Evolutionary conservation across 1,140 invertebrate genomes (phyloP), one percentile per base, ranked within the genome.

Genomic region (Euura saliciscinereae): DNA sequence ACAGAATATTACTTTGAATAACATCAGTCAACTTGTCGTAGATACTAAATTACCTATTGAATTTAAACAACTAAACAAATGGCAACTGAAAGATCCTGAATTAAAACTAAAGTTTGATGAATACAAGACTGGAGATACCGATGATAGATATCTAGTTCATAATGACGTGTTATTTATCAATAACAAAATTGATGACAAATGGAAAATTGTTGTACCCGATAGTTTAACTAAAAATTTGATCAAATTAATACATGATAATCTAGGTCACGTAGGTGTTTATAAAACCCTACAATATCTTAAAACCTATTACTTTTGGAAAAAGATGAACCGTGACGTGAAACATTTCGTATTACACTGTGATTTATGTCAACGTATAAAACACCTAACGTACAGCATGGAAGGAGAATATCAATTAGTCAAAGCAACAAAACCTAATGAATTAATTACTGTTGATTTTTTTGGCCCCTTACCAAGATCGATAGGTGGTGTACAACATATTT

Each of bases 391-490:
- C 8, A 66, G 68, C 2, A 66, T 71, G 28, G 76, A 72, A 65
- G 74, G 73, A 1, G 64, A 68, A 5, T 76, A 69, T 67, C 67
- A 69, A 45, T 42, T 71, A 11, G 70, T 74, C 10, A 43, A 65
- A 28, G n/a, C 71, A 3, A 70, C 66, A n/a, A 11, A 46, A 43
- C 75, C 75, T 4, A 71, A 67, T 6, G 77, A 78, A 10, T 51
- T 78, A 4, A 45, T 74, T 8, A 73, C 74, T 3, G 75, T 75
- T 0, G 77, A 76, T 71, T 76, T 74, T 73, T 78, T 75, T 68
- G 77, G 75, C 3, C 77, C 75, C 13, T 68, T 73, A 67, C 72
- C 75, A 4, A 10, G 45, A 42, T 75, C 75, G 6, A 66, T 64
- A 42, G 74, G 68, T 5, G 72, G 70, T 4, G 71, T 75, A 1